Percentiles rank a stretch among this genome's conserved stretches.
Evolutionary conservation across 2,888 invertebrate genomes (phyloP).

Genomic region (Drosophila rellima): DNA sequence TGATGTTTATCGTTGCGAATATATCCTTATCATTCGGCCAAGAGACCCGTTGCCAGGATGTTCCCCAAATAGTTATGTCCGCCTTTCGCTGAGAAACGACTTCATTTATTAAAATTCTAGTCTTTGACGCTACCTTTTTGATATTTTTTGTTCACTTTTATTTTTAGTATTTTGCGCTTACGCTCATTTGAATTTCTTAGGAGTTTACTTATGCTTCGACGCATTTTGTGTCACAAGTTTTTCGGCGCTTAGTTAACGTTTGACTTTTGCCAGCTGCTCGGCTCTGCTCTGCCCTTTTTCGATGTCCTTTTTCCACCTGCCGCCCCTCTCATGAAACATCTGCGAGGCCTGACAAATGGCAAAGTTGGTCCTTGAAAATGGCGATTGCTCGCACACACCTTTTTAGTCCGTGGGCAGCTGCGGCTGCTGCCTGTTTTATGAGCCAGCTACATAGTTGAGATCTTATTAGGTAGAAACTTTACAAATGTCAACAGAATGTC

Average conservation of each 20-base stretch:
- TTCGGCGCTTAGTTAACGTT: constrained; percentile 80
- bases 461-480: constrained; percentile 67
- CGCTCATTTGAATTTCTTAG: constrained; percentile 79
- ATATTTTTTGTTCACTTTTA: constrained; percentile 14
- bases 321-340: constrained; percentile 3
- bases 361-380: constrained; percentile 57
- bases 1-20: constrained; percentile 37
- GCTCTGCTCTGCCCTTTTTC: constrained; percentile 2
- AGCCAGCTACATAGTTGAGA: constrained; percentile 55
- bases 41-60: constrained; percentile 32
- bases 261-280: constrained; percentile 67
- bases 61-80: constrained; percentile 1
- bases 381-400: constrained; percentile 23
- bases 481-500: constrained; percentile 73
- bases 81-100: constrained; percentile 38
- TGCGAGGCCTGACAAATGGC: constrained; percentile 48
- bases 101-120: constrained; percentile 75
- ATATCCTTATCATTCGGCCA: constrained; percentile 21
- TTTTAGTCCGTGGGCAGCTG: constrained; percentile 44
- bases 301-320: constrained; percentile 5
- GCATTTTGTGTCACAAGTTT: constrained; percentile 77
- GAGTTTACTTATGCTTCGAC: constrained; percentile 75
- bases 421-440: constrained; percentile 48
- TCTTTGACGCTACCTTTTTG: constrained; percentile 32
- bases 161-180: constrained; percentile 60